Percentiles rank a stretch among this genome's conserved stretches.
phyloP scores from a whole-genome alignment of 2,113 vertebrate genomes.

The Tapirus terrestris region DNA sequence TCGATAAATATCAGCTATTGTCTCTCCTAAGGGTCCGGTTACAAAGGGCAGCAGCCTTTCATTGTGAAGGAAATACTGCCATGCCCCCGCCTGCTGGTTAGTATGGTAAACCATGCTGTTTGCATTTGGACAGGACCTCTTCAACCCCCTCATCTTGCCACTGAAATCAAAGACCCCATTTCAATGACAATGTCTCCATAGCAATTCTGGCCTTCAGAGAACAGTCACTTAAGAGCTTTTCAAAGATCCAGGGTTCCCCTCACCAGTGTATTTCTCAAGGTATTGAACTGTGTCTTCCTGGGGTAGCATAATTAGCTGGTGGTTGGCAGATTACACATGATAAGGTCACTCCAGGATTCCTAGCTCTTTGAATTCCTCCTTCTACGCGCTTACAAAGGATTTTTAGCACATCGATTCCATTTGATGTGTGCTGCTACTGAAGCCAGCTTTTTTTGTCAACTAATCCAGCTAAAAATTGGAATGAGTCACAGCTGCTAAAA shows the following conservation, averaged over 20 bases:
- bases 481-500: not conserved
- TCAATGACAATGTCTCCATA: not conserved
- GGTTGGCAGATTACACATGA: not conserved
- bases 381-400: not conserved
- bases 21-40: not conserved
- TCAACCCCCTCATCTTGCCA: not conserved
- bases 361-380: not conserved
- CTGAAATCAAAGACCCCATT: not conserved
- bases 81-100: not conserved
- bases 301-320: not conserved
- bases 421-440: not conserved
- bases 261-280: not conserved
- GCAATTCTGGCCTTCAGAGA: not conserved
- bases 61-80: not conserved
- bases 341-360: not conserved
- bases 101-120: not conserved
- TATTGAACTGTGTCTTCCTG: not conserved
- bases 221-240: not conserved
- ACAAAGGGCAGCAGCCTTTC: not conserved
- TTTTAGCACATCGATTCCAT: not conserved
- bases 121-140: not conserved
- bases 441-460: not conserved
- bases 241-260: not conserved
- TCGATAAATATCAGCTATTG: not conserved
- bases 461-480: conserved; percentile 43